A percentile compares a stretch with the other conserved stretches of the same genome.
phyloP scores from a whole-genome alignment of 2,888 invertebrate genomes.

The Noctuana brunneofusca region DNA sequence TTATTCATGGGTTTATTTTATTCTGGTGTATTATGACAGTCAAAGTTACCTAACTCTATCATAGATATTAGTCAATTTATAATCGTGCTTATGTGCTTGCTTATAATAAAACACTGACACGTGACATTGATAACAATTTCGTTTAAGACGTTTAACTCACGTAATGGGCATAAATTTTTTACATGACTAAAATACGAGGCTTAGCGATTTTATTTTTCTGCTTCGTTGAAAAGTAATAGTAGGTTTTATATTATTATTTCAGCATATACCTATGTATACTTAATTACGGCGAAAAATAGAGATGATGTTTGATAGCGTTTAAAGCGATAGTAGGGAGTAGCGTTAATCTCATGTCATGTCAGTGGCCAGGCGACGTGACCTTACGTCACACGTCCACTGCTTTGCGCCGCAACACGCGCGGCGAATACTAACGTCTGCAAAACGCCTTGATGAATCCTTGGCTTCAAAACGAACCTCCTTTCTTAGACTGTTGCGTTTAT shows the following conservation, averaged over 20 bases:
- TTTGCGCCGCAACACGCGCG: conserved; percentile 65
- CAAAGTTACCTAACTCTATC: background rate
- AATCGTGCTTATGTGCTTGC: too few relatives aligned
- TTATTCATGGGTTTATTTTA: too few relatives aligned
- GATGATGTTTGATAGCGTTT: conserved; percentile 21
- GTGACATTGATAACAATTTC: background rate
- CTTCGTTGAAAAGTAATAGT: background rate
- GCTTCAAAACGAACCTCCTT: conserved; percentile 82
- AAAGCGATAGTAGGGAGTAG: conserved; percentile 49
- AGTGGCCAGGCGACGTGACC: conserved; percentile 74
- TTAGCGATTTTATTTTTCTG: background rate
- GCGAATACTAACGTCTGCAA: conserved; percentile 78
- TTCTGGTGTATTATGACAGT: too few relatives aligned
- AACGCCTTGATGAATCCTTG: conserved; percentile 81
- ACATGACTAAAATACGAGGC: background rate
- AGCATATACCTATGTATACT: too few relatives aligned
- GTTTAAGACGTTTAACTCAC: background rate
- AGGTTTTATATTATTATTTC: background rate
- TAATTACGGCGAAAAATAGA: background rate
- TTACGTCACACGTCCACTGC: conserved; percentile 77
- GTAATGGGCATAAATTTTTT: background rate
- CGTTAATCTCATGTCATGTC: conserved; percentile 72
- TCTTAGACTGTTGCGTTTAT: conserved; percentile 73
- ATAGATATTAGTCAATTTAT: too few relatives aligned
- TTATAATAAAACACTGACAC: background rate